phyloP scores from a whole-genome alignment of 2,888 invertebrate species.

The Rapana venosa region DNA sequence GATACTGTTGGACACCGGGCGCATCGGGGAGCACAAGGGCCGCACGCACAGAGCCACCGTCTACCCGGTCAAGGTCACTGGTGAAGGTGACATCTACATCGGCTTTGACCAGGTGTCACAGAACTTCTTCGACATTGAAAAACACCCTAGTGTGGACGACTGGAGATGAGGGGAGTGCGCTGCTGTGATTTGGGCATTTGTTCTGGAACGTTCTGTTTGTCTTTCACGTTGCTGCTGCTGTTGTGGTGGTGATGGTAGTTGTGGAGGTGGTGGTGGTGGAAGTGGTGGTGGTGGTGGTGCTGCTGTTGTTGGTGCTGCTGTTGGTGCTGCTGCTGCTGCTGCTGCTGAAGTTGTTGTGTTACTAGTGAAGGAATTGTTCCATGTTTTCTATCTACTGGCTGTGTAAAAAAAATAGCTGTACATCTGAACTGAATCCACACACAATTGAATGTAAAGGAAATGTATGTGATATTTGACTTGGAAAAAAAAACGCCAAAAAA shows the following conservation, averaged over 20 bases:
- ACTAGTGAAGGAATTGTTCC: too few species aligned
- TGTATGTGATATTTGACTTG: too few species aligned
- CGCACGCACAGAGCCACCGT: constrained; percentile 54
- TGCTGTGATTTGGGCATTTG: neutral
- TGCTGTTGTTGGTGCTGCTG: too few species aligned
- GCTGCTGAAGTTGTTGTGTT: too few species aligned
- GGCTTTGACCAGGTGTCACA: constrained; percentile 67
- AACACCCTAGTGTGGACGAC: neutral
- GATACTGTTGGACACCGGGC: constrained; percentile 67
- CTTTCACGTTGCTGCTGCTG: neutral
- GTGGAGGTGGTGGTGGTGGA: too few species aligned
- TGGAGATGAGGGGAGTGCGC: neutral
- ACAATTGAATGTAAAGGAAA: too few species aligned
- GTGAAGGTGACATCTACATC: constrained; percentile 63
- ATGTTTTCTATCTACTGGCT: too few species aligned
- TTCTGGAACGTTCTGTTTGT: neutral
- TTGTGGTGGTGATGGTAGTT: neutral
- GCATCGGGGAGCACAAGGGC: constrained; percentile 61
- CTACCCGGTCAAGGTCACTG: constrained; percentile 65
- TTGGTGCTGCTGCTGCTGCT: too few species aligned
- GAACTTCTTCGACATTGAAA: constrained; percentile 57
- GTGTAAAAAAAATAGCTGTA: too few species aligned
- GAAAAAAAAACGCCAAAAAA: too few species aligned
- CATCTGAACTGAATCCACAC: too few species aligned
- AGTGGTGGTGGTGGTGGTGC: too few species aligned